A percentile compares a stretch with the other conserved stretches of the same genome.
Conservation (phyloP, 2,888 invertebrate genomes). For the Orthosia incerta region DNA sequence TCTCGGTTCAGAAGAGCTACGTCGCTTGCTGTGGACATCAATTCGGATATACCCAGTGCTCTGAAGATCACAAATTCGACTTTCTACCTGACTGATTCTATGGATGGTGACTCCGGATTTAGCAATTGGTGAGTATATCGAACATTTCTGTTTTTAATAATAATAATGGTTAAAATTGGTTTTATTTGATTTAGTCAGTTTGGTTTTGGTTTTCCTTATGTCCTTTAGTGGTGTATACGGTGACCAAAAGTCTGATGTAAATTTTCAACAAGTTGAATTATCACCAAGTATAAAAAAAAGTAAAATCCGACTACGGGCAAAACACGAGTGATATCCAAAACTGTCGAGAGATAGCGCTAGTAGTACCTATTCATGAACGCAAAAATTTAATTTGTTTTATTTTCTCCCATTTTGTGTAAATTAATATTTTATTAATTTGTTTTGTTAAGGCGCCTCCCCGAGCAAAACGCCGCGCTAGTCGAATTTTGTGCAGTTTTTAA, state of each 20-base stretch:
- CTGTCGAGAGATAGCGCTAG: no score
- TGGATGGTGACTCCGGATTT: constrained; percentile 92
- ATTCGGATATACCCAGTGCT: constrained; percentile 88
- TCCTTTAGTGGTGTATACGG: neutral
- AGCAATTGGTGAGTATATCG: constrained; percentile 85
- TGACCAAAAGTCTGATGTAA: neutral
- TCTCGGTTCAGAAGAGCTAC: constrained; percentile 92
- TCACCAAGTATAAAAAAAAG: no score
- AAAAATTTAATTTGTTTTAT: no score
- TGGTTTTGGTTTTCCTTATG: neutral
- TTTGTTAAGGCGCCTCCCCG: no score
- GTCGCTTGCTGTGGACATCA: constrained; percentile 90
- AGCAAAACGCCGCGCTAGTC: no score
- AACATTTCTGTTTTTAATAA: neutral
- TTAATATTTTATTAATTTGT: no score
- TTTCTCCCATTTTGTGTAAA: no score
- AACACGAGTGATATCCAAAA: no score
- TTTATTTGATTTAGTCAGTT: neutral
- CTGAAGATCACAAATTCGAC: constrained; percentile 92
- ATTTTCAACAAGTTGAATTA: neutral
- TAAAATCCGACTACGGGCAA: no score
- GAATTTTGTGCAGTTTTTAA: no score
- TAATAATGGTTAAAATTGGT: no score
- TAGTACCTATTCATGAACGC: no score
- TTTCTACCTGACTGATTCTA: constrained; percentile 93